A percentile compares a stretch with the other conserved stretches of the same genome.
Evolutionary conservation across 2,888 invertebrate species (phyloP).

Genomic region (Cheilosia grossa): DNA sequence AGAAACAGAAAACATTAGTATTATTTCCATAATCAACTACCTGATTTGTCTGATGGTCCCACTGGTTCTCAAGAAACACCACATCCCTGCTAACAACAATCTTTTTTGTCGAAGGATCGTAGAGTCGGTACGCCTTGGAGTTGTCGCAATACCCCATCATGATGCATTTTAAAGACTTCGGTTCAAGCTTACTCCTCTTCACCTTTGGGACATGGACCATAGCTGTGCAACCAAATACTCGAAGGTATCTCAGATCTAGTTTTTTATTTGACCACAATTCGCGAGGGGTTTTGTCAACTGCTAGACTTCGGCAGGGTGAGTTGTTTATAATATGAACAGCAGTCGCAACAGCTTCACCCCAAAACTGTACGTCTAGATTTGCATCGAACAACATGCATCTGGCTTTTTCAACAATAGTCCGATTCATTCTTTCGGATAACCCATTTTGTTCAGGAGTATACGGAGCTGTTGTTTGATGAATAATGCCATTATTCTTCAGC

Average conservation of each 20-base stretch:
- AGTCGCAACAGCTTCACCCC: neutral
- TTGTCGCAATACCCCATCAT: neutral
- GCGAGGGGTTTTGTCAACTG: neutral
- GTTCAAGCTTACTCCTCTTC: constrained; percentile 30
- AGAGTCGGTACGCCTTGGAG: neutral
- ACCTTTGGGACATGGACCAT: constrained; percentile 47
- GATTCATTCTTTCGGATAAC: constrained; percentile 68
- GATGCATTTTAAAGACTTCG: constrained; percentile 38
- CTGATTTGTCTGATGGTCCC: neutral
- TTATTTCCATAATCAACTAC: neutral
- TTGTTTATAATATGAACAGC: neutral
- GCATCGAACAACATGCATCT: constrained; percentile 67
- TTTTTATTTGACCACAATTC: neutral
- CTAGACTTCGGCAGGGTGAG: neutral
- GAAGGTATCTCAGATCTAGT: constrained; percentile 5
- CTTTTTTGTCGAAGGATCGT: neutral
- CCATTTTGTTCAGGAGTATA: constrained; percentile 75
- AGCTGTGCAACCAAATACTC: constrained; percentile 51
- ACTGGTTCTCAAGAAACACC: neutral
- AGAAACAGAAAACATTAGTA: neutral
- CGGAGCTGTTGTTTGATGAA: constrained; percentile 66
- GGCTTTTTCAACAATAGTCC: constrained; percentile 67
- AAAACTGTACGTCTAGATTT: neutral
- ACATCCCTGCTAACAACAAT: constrained; percentile 1
- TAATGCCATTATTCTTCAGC: constrained; percentile 62